These are phyloP conservation scores for Propithecus coquereli DNA, from an alignment of 2,113 vertebrate genomes.

Conservation along the genomic window DNA sequence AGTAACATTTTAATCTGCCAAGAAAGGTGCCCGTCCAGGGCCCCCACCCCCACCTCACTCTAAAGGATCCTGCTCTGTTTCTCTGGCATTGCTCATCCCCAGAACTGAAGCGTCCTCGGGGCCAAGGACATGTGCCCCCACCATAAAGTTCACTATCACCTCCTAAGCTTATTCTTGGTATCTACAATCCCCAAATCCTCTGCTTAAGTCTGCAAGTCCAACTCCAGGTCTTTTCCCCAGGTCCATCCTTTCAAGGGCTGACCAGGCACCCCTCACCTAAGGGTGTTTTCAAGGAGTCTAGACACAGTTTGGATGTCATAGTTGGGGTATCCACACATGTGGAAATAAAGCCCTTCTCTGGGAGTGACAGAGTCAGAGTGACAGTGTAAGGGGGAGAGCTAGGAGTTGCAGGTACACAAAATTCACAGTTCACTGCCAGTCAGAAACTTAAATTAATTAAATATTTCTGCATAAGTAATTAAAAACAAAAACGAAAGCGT, in stretches of 20 bases:
- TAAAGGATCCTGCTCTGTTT: background rate
- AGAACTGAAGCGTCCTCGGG: background rate
- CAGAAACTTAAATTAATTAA: background rate
- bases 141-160: background rate
- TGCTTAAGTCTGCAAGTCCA: background rate
- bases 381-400: background rate
- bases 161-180: background rate
- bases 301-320: background rate
- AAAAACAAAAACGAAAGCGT: background rate
- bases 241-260: background rate
- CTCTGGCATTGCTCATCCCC: background rate
- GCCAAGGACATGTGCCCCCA: background rate
- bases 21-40: background rate
- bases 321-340: background rate
- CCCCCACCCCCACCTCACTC: background rate
- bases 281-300: too few relatives aligned
- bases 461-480: background rate
- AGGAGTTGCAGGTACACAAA: background rate
- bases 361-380: background rate
- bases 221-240: background rate
- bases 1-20: background rate
- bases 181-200: background rate
- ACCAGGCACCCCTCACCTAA: background rate
- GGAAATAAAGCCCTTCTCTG: background rate
- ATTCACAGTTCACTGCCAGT: background rate